A percentile compares a stretch with the other conserved stretches of the same genome.
phyloP scores from a whole-genome alignment of 2,113 vertebrate genomes.

The Amphiprion ocellaris region DNA sequence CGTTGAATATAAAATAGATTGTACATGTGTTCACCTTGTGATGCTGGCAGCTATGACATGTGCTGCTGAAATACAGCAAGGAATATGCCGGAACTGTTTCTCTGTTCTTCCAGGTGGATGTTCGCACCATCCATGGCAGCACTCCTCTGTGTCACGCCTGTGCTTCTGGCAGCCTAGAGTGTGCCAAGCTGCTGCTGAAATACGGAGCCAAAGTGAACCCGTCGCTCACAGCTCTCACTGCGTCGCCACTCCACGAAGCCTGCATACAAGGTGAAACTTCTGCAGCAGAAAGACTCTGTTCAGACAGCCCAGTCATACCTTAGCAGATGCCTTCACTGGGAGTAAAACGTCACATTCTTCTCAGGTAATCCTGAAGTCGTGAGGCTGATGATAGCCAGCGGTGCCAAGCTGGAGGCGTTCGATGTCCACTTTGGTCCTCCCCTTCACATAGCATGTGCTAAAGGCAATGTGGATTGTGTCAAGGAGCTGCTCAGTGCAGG shows the following conservation, averaged over 20 bases:
- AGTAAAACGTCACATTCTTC: background rate
- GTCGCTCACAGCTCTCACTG: conserved; percentile 85
- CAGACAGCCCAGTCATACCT: accelerated
- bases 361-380: conserved; percentile 90
- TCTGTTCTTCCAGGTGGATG: conserved; percentile 87
- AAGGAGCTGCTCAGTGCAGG: conserved; percentile 90
- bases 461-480: conserved; percentile 88
- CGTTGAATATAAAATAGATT: too few relatives aligned
- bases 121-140: conserved; percentile 92
- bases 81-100: too few relatives aligned
- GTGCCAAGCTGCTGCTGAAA: conserved; percentile 87
- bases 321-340: accelerated
- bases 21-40: too few relatives aligned
- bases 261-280: conserved; percentile 89
- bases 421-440: conserved; percentile 93
- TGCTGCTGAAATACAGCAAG: background rate
- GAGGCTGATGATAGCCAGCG: conserved; percentile 87
- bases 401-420: conserved; percentile 90
- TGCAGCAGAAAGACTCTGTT: background rate
- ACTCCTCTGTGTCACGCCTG: conserved; percentile 93
- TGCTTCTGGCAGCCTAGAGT: conserved; percentile 89
- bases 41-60: too few relatives aligned
- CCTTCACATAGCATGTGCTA: conserved; percentile 90
- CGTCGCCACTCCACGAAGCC: conserved; percentile 93
- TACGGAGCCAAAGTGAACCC: conserved; percentile 92